phyloP scores from a whole-genome alignment of 2,113 vertebrate genomes.

The Erythrocercus mccallii region DNA sequence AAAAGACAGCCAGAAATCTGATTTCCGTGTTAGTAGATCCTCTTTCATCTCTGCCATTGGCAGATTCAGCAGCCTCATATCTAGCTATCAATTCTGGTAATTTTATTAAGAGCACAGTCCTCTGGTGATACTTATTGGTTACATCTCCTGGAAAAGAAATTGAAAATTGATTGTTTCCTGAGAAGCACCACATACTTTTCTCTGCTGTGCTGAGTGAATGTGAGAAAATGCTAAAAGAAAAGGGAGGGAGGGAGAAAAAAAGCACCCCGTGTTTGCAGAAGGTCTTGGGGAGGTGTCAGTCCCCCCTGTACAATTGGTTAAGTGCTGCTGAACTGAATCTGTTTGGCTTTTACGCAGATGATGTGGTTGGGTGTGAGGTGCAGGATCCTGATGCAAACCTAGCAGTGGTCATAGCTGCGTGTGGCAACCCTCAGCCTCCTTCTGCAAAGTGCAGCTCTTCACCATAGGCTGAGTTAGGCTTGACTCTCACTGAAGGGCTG shows the following conservation, averaged over 20 bases:
- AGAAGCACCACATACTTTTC: neutral
- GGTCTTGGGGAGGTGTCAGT: neutral
- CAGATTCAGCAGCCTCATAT: neutral
- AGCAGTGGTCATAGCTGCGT: fast-evolving
- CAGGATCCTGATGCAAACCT: fast-evolving
- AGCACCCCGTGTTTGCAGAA: neutral
- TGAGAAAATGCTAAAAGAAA: neutral
- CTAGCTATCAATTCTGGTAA: neutral
- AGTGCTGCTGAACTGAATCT: too few relatives aligned
- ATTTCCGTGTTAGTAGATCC: neutral
- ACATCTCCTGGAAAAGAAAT: neutral
- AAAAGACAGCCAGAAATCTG: neutral
- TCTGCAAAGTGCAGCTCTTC: neutral
- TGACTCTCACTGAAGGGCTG: neutral
- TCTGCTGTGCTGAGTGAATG: neutral
- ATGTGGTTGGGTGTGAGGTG: fast-evolving
- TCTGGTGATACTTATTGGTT: neutral
- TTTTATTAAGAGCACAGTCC: neutral
- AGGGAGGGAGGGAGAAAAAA: neutral
- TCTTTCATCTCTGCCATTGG: neutral
- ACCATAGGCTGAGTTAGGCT: neutral
- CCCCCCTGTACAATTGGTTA: fast-evolving
- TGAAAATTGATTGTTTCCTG: neutral
- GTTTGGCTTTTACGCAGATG: neutral
- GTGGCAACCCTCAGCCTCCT: too few relatives aligned